Evolutionary conservation across 2,888 invertebrate genomes (phyloP), one percentile per base, ranked within the genome.

Genomic region (Geophilus truncorum): DNA sequence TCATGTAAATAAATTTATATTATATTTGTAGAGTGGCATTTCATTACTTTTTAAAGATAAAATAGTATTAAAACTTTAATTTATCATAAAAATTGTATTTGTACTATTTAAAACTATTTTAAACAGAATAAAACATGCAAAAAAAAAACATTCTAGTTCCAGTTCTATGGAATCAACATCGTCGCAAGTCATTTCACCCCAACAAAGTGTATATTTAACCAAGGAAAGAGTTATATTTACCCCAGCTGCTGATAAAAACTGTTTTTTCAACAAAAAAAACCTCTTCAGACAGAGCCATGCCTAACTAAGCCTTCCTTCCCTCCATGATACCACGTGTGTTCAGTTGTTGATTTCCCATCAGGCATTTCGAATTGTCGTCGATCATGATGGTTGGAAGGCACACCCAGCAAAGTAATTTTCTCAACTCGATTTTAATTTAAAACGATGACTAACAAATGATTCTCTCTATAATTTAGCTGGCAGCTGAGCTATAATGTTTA

Each of bases 341-440:
- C 70, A 70, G 25, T 70, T 70, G 70, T 70, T 25, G 25, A 51
- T 70, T 70, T 28, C 70, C 70, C 70, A 70, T 70, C 25, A 70
- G 70, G 70, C 70, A 70, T 23, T 70, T 70, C 70, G 70, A 70
- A 70, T 70, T 28, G 70, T 12, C 70, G 28, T 15, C 70, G 70
- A 25, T 70, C 70, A 70, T 70, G 25, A 70, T 70, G 70, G 70
- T 70, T 28, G 70, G 25, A 10, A 70, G 70, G 70, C 70, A 70
- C 70, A 70, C 70, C 70, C 70, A n/a, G 70, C 70, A 70, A 25
- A 28, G 70, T 28, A 70, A 70, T 70, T 70, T 28, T 70, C 70
- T 70, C 28, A n/a, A 23, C 70, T 70, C 28, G 28, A 70, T 28
- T 70, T 70, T 70, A 10, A 6, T 25, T 70, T 70, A 4, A 70